Evolutionary conservation across 1,140 invertebrate species (phyloP).

Genomic region (Caenorhabditis brenneri): DNA sequence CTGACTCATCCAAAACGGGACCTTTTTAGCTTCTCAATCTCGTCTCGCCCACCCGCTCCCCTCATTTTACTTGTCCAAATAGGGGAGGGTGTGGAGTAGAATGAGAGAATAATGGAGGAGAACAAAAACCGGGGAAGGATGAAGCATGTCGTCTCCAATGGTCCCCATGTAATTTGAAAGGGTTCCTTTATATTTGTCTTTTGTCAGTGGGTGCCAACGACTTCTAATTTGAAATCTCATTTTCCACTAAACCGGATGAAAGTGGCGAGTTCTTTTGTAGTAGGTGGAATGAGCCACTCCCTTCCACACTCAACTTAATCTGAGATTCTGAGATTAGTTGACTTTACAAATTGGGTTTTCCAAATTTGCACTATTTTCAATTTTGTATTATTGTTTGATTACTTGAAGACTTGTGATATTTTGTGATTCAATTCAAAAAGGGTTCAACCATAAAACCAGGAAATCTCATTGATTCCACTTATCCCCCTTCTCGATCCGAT

Average conservation of each 20-base stretch:
- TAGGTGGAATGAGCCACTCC: background rate
- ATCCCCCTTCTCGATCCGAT: background rate
- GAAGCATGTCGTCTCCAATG: background rate
- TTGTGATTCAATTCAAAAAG: background rate
- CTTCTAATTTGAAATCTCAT: background rate
- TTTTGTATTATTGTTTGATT: background rate
- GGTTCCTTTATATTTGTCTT: background rate
- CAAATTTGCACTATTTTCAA: background rate
- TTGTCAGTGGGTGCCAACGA: background rate
- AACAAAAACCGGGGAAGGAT: background rate
- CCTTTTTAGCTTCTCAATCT: constrained; percentile 10
- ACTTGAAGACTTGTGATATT: background rate
- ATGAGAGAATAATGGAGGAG: background rate
- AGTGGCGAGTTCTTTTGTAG: background rate
- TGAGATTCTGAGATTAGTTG: background rate
- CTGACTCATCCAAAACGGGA: constrained; percentile 26
- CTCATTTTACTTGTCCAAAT: background rate
- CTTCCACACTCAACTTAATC: background rate
- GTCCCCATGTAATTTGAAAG: background rate
- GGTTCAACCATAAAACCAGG: background rate
- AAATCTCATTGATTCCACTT: background rate
- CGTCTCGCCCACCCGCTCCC: constrained; percentile 14
- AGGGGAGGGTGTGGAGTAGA: background rate
- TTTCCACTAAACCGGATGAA: background rate
- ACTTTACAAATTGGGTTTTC: background rate